Base-by-base conservation (phyloP, 2,797 vertebrate species). In the Ptychobarbus kaznakovi region DNA sequence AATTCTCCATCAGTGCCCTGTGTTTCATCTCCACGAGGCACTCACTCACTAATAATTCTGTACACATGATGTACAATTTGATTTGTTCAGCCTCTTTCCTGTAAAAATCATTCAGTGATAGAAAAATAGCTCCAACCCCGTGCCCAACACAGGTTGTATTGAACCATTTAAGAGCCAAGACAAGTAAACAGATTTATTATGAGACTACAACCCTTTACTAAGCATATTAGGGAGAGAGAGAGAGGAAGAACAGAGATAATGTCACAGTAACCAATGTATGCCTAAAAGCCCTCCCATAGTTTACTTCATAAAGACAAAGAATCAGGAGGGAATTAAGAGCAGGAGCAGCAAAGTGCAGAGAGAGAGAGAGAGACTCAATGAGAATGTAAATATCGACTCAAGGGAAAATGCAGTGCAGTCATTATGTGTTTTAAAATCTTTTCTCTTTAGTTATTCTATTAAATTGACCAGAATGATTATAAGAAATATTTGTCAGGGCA, bases 101-200 rank as follows among this genome's bases (percentile, higher is more conserved):
- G 51, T 49, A 80, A 73, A 85, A 80, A 73, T 63, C 53, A 85
- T 80, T 85, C 56, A 28, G 53, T 16, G 15, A 49, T 49, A 38
- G 56, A 72, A 63, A 84, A 76, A 74, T 66, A 58, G 69, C 25
- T 80, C 46, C 10, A 44, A 28, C 63, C 28, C 66, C 20, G 7
- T 66, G 42, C 18, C 44, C 82, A 76, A 70, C 11, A 40, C 75
- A 82, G 75, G 42, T 49, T 69, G 51, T 69, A 89, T 82, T 73
- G 82, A 89, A 84, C 78, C 40, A 40, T 83, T 76, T 28, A 28
- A 76, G 81, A 75, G 40, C 58, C 70, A 85, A 80, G 65, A 84
- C 79, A 75, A 77, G 81, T 75, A 75, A 86, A 70, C 78, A 65
- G 44, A 86, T 77, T 86, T 66, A 81, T 75, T 82, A 38, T 75